A percentile compares a stretch with the other conserved stretches of the same genome.
Evolutionary conservation across 2,888 invertebrate species (phyloP).

Genomic region (Chelonus formosanus): DNA sequence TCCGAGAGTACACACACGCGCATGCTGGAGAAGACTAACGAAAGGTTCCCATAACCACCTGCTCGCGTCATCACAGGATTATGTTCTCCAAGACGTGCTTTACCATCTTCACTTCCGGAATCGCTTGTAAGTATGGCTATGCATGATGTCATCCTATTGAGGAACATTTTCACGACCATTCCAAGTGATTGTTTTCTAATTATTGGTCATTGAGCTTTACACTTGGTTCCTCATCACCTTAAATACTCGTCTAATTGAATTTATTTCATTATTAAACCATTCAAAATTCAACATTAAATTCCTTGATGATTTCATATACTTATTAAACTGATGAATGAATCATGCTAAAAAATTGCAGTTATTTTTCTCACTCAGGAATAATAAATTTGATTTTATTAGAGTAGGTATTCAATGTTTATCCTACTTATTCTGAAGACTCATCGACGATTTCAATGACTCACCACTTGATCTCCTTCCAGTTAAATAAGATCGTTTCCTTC

Average conservation of each 20-base stretch:
- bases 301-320: too few relatives aligned
- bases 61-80: conserved; percentile 26
- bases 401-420: not conserved
- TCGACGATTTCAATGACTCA: conserved; percentile 27
- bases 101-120: conserved; percentile 26
- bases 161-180: too few relatives aligned
- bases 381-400: not conserved
- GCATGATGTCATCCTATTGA: too few relatives aligned
- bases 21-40: not conserved
- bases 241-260: too few relatives aligned
- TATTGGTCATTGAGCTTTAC: too few relatives aligned
- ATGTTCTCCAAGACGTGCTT: conserved; percentile 15
- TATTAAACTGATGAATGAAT: too few relatives aligned
- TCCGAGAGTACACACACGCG: conserved; percentile 1
- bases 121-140: conserved; percentile 7
- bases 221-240: too few relatives aligned
- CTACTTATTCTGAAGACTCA: conserved; percentile 10
- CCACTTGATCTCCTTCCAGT: conserved; percentile 37
- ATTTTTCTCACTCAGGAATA: too few relatives aligned
- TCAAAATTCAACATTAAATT: too few relatives aligned
- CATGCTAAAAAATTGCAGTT: too few relatives aligned
- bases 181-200: too few relatives aligned
- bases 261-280: too few relatives aligned
- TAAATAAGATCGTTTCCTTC: conserved; percentile 47
- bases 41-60: conserved; percentile 33